Percentiles rank a stretch among this genome's conserved stretches.
Evolutionary conservation across 2,888 invertebrate genomes (phyloP).

Genomic region (Sericinus montela): DNA sequence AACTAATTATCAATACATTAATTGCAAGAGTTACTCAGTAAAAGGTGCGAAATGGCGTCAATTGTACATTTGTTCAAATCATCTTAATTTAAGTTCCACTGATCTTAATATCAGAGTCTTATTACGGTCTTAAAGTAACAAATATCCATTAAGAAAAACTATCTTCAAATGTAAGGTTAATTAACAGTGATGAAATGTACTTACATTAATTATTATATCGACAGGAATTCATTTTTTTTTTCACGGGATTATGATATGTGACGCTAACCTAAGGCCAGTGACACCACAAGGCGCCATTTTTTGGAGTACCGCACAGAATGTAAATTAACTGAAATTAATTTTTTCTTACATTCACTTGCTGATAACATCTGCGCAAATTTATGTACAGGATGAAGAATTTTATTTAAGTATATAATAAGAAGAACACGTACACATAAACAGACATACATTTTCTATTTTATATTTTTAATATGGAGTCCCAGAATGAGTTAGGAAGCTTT

Average conservation of each 20-base stretch:
- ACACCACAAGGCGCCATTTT: slow-evolving; percentile 53
- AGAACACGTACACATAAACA: too few relatives aligned
- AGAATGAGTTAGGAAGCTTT: too few relatives aligned
- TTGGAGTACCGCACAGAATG: slow-evolving; percentile 26
- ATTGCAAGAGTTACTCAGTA: too few relatives aligned
- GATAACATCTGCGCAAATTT: slow-evolving; percentile 3
- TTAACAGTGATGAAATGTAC: slow-evolving; percentile 8
- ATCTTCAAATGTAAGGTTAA: not conserved
- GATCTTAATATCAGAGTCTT: too few relatives aligned
- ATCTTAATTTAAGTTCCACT: too few relatives aligned
- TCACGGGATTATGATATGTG: slow-evolving; percentile 27
- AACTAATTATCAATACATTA: too few relatives aligned
- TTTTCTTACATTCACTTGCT: not conserved
- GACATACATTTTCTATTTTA: too few relatives aligned
- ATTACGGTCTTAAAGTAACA: too few relatives aligned
- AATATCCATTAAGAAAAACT: not conserved
- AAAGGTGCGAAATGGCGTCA: too few relatives aligned
- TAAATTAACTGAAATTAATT: slow-evolving; percentile 3
- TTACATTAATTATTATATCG: slow-evolving; percentile 4
- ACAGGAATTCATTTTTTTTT: slow-evolving; percentile 22
- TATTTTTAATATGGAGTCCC: too few relatives aligned
- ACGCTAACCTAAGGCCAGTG: slow-evolving; percentile 54
- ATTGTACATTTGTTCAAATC: too few relatives aligned
- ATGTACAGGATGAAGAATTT: not conserved
- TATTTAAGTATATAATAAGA: too few relatives aligned